These are phyloP conservation scores for Pelodiscus sinensis DNA, from an alignment of 2,113 vertebrate species.

Conservation along the genomic window DNA sequence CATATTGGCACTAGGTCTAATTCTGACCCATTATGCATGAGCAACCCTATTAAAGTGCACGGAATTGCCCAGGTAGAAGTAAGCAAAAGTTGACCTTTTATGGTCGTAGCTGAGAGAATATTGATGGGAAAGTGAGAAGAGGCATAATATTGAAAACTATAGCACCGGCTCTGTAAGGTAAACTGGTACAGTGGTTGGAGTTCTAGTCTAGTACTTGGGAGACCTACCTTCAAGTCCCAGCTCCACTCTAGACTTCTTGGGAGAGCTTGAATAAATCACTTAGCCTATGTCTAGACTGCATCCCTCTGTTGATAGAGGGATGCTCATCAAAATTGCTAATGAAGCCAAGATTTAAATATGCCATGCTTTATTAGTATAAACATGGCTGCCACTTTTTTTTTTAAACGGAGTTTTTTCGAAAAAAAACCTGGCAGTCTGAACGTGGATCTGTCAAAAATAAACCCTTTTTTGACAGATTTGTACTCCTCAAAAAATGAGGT, in stretches of 20 bases:
- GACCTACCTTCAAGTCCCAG: slow-evolving; percentile 6
- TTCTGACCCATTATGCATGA: slow-evolving; percentile 57
- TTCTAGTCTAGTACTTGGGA: not conserved
- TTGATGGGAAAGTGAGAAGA: slow-evolving; percentile 31
- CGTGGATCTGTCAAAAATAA: too few species aligned
- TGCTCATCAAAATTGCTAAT: too few species aligned
- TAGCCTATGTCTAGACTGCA: not conserved
- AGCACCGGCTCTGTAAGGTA: not conserved
- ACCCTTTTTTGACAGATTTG: too few species aligned
- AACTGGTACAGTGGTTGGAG: not conserved
- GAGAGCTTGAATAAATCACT: slow-evolving; percentile 40
- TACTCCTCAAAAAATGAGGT: too few species aligned
- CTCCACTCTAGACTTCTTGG: not conserved
- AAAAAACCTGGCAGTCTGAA: too few species aligned
- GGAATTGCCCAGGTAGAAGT: slow-evolving; percentile 31
- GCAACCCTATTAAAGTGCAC: slow-evolving; percentile 35
- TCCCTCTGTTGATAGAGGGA: too few species aligned
- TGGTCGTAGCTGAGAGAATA: slow-evolving; percentile 47
- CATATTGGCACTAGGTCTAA: not conserved
- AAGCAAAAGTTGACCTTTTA: slow-evolving; percentile 38
- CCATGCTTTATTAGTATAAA: too few species aligned
- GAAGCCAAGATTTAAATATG: too few species aligned
- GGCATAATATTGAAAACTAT: slow-evolving; percentile 17
- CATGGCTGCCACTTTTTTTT: too few species aligned
- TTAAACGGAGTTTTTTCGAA: too few species aligned